Base-by-base conservation (phyloP, 2,113 vertebrate genomes). In the Edolisoma coerulescens region DNA sequence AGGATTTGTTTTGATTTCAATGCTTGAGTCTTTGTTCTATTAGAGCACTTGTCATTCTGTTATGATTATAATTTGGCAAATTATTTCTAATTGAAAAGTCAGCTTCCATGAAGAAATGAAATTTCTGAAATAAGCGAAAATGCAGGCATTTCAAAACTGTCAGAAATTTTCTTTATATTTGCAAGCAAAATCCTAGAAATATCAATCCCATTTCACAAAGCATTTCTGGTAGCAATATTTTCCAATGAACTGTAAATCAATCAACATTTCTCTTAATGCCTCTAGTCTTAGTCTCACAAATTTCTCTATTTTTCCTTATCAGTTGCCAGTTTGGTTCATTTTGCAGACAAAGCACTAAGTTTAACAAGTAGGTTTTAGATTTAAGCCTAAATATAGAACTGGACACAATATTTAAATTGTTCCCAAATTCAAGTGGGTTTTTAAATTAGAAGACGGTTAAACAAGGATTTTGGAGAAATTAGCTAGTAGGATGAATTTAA, bases 11-110 rank as follows among this genome's bases (percentile, higher is more conserved):
- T 94, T 95, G 83, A 93, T 93, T 95, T 94, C 47, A 84, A 3
- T 81, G 13, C 54, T 84, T 84, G 54, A 86, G 24, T 81, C 85
- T 93, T 92, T 96, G 50, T 95, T 93, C 45, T 74, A 92, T 95
- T 94, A 93, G 7, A 92, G 54, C 39, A 89, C 83, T 96, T 92
- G 64, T 93, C 94, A 81, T 85, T 88, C 90, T 93, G 92, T 95
- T 96, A 59, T 96, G 92, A 96, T 91, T 90, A 59, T 59, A 88
- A 73, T 83, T 77, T 96, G 82, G 65, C 61, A 91, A 94, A 96
- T 96, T 89, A 96, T 94, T 95, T 80, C 71, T 85, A 93, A 93
- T 70, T 87, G 63, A 85, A 95, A 93, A 89, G 37, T 73, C 32
- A 82, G 26, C 60, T 95, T 87, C 35, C 13, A 59, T 70, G 26